These are phyloP conservation scores for Odontesthes bonariensis DNA, from an alignment of 2,113 vertebrate species.

Conservation along the genomic window DNA sequence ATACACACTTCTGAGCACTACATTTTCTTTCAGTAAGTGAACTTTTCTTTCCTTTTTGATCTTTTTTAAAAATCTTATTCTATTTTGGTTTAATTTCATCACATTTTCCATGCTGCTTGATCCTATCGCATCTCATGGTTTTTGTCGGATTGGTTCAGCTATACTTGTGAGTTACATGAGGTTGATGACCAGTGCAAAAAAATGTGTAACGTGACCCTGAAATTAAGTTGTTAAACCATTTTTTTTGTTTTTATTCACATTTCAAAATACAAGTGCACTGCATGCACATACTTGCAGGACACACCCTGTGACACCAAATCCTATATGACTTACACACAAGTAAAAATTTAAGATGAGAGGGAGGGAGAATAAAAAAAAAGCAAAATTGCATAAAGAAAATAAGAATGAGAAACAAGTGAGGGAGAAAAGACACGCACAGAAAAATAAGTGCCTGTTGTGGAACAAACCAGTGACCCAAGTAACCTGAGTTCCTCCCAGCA, in stretches of 20 bases:
- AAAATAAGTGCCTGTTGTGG: conserved; percentile 68
- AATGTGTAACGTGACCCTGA: too few relatives aligned
- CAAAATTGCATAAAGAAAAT: conserved; percentile 36
- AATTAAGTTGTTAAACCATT: conserved; percentile 23
- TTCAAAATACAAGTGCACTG: conserved; percentile 39
- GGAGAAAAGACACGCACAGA: conserved; percentile 25
- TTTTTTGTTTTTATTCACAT: conserved; percentile 28
- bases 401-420: conserved; percentile 31
- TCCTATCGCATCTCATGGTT: too few relatives aligned
- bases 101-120: too few relatives aligned
- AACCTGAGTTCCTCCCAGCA: conserved; percentile 84
- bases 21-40: too few relatives aligned
- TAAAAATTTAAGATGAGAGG: conserved; percentile 37
- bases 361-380: conserved; percentile 37
- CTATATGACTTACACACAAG: conserved; percentile 20
- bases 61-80: too few relatives aligned
- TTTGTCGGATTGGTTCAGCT: too few relatives aligned
- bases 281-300: conserved; percentile 30
- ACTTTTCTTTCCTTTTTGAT: too few relatives aligned
- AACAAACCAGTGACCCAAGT: conserved; percentile 85
- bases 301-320: conserved; percentile 34
- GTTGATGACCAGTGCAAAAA: too few relatives aligned
- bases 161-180: too few relatives aligned
- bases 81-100: too few relatives aligned
- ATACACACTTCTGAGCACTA: too few relatives aligned